phyloP scores from a whole-genome alignment of 2,888 invertebrate genomes.

The Pristionchus fissidentatus region DNA sequence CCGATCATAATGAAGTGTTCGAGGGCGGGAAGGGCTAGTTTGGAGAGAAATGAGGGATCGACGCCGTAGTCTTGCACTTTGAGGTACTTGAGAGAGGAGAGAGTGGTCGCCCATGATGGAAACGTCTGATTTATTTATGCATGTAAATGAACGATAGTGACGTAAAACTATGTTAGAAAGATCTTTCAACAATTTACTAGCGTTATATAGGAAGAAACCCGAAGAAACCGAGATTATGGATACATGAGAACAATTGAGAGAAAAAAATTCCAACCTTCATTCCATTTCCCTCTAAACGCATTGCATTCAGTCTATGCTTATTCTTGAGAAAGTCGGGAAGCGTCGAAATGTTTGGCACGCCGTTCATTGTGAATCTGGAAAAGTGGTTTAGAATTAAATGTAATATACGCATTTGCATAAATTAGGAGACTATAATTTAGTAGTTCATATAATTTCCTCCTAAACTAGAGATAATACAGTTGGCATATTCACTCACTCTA shows the following conservation, averaged over 20 bases:
- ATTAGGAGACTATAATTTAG: too few species aligned
- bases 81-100: neutral
- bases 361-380: neutral
- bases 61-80: neutral
- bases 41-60: constrained; percentile 5
- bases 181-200: too few species aligned
- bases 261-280: neutral
- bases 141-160: too few species aligned
- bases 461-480: too few species aligned
- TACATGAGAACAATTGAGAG: neutral
- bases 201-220: too few species aligned
- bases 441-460: too few species aligned
- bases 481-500: too few species aligned
- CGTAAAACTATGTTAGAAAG: too few species aligned
- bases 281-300: constrained; percentile 10
- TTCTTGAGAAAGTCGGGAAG: constrained; percentile 11
- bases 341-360: neutral
- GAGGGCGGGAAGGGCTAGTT: neutral
- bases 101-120: neutral
- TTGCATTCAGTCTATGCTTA: neutral
- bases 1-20: constrained; percentile 37
- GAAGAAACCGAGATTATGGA: neutral
- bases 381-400: neutral
- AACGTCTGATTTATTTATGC: neutral
- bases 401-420: neutral